Conservation (phyloP, 2,888 invertebrate genomes). For the Rotaria sp. region DNA sequence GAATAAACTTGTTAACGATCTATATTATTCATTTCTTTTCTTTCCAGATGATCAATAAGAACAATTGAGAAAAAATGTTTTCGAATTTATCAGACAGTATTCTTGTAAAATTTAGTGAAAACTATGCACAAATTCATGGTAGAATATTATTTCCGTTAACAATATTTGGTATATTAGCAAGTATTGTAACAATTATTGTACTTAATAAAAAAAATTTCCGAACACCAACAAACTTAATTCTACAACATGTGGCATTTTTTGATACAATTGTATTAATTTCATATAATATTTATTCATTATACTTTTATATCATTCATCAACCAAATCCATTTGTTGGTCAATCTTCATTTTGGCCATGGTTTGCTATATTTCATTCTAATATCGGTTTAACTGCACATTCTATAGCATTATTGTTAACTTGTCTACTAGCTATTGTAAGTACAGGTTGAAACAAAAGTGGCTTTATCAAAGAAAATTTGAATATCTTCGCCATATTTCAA, state of each 20-base stretch:
- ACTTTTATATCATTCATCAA: not conserved
- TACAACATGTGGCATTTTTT: constrained; percentile 9
- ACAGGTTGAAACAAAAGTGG: too few species aligned
- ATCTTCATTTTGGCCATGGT: constrained; percentile 12
- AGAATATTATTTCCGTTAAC: constrained; percentile 25
- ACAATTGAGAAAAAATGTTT: not conserved
- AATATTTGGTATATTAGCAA: constrained; percentile 4
- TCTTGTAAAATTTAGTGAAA: not conserved
- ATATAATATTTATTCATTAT: constrained; percentile 27
- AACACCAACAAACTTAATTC: constrained; percentile 6
- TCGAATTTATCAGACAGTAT: not conserved
- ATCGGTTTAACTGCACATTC: constrained; percentile 13
- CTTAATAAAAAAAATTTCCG: not conserved
- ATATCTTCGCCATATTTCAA: too few species aligned
- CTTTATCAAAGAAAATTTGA: too few species aligned
- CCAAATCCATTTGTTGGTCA: constrained; percentile 26
- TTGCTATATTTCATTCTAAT: constrained; percentile 15
- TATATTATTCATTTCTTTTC: not conserved
- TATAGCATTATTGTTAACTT: constrained; percentile 10
- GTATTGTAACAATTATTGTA: not conserved
- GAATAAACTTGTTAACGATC: not conserved
- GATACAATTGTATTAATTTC: constrained; percentile 17
- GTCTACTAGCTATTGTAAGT: constrained; percentile 27
- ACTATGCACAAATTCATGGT: constrained; percentile 24
- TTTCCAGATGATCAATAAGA: not conserved